A percentile compares a stretch with the other conserved stretches of the same genome.
Conservation (phyloP, 2,797 vertebrate genomes). For the Sarcoramphus papa region DNA sequence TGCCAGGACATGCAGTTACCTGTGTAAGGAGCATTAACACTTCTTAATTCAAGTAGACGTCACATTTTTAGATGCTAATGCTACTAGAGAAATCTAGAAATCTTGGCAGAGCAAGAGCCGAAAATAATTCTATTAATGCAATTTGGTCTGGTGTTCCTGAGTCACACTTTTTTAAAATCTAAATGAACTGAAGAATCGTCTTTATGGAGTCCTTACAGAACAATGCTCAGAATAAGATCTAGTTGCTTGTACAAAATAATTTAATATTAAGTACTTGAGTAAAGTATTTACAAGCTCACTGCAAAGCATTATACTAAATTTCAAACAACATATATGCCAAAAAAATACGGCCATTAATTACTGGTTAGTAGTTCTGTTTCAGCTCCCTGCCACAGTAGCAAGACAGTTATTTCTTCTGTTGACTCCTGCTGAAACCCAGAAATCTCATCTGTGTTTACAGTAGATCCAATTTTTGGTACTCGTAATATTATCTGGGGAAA, state of each 20-base stretch:
- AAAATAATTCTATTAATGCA: background rate
- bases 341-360: background rate
- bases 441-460: constrained; percentile 18
- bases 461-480: constrained; percentile 5
- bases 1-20: background rate
- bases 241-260: background rate
- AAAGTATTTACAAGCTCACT: background rate
- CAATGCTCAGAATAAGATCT: background rate
- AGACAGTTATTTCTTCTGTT: background rate
- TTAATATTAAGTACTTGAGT: background rate
- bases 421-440: background rate
- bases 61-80: background rate
- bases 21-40: background rate
- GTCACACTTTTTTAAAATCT: background rate
- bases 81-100: background rate
- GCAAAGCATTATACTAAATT: background rate
- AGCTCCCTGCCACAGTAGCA: background rate
- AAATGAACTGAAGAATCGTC: background rate
- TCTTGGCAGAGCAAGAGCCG: background rate
- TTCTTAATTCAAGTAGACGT: background rate
- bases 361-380: background rate
- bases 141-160: background rate
- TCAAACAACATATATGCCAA: background rate
- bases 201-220: background rate
- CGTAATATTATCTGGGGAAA: constrained; percentile 36